These are phyloP conservation scores for Podabrus alpinus DNA, from an alignment of 2,888 invertebrate genomes.

Conservation along the genomic window DNA sequence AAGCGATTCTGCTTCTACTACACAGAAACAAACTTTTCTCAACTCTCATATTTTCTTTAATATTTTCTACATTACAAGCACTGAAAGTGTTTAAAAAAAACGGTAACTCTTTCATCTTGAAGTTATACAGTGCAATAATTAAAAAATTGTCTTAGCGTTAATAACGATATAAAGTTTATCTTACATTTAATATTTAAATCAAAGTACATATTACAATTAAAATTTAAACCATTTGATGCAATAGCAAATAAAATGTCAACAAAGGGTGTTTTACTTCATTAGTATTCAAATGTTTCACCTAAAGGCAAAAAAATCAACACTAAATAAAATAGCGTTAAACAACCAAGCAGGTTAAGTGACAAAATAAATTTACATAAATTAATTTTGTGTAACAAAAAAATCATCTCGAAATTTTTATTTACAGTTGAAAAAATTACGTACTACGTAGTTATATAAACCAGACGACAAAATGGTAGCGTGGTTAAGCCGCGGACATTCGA, in stretches of 20 bases:
- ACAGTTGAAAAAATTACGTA: too few relatives aligned
- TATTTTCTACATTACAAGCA: neutral
- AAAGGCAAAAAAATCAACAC: neutral
- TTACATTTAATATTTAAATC: neutral
- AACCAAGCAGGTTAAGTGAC: neutral
- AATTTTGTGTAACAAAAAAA: neutral
- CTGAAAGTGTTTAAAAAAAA: neutral
- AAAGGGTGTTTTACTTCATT: neutral
- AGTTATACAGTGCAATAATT: neutral
- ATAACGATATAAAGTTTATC: neutral
- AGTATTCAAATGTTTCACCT: neutral
- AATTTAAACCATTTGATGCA: neutral
- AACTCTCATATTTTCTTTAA: neutral
- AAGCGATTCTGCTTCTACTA: neutral
- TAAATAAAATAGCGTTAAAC: neutral
- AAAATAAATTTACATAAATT: neutral
- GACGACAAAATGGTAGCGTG: too few relatives aligned
- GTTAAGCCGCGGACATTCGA: too few relatives aligned
- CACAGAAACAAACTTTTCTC: neutral
- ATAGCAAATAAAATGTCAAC: neutral
- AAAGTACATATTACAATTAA: neutral
- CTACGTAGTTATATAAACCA: neutral
- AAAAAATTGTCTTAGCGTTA: neutral
- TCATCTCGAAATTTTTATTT: neutral
- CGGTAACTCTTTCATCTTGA: neutral